These are phyloP conservation scores for Phylloscopus trochiloides DNA, from an alignment of 2,113 vertebrate species.

Conservation along the genomic window DNA sequence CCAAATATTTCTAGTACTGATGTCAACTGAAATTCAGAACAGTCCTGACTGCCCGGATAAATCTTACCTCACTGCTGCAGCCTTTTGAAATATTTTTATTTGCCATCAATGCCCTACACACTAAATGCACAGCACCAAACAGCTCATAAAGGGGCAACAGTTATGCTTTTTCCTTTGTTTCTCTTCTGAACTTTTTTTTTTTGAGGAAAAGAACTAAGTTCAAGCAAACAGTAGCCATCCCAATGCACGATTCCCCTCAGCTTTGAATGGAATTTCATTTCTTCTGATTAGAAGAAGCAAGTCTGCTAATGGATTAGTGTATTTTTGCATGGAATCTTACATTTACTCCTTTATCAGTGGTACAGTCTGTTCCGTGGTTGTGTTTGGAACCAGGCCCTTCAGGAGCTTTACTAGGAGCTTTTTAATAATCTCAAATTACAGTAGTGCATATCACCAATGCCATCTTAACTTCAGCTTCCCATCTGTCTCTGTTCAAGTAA, in stretches of 20 bases:
- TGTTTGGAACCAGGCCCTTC: neutral
- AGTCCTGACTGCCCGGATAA: neutral
- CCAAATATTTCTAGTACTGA: neutral
- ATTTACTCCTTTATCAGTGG: neutral
- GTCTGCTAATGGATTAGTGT: neutral
- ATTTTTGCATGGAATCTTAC: neutral
- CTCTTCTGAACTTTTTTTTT: neutral
- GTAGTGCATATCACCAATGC: neutral
- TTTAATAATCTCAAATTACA: slow-evolving; percentile 54
- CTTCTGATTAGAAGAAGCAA: neutral
- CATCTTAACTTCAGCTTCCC: slow-evolving; percentile 9
- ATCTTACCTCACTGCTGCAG: neutral
- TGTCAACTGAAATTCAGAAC: neutral
- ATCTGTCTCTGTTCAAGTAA: slow-evolving; percentile 46
- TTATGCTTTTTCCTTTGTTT: neutral
- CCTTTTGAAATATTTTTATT: neutral
- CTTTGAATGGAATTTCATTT: neutral
- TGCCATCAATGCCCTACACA: neutral
- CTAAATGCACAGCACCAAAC: neutral
- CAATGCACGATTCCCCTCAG: neutral
- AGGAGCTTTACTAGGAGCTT: slow-evolving; percentile 11
- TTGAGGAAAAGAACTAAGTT: neutral
- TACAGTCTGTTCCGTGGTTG: neutral
- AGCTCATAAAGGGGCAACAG: neutral
- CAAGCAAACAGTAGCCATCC: neutral